Base-by-base conservation (phyloP, 2,888 invertebrate species). In the Drosophila gaucha region DNA sequence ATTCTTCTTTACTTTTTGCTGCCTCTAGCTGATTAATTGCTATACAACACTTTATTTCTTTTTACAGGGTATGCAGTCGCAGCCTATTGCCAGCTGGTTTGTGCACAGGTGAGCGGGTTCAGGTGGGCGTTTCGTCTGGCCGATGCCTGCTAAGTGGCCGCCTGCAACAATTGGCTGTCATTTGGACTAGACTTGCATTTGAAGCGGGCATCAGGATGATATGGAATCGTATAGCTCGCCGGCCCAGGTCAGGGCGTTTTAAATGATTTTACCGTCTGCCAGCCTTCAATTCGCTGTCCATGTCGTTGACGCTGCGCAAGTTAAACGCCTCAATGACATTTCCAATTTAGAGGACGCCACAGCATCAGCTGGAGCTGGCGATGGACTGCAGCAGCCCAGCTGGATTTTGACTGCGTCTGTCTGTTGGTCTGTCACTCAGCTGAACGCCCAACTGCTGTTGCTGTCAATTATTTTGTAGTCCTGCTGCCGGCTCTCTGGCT, bases 281-380 rank as follows among this genome's bases (percentile, higher is more conserved):
- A 28, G 67, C 28, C 63, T 66, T 74, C 74, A 66, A 57, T 55
- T 26, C 54, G 54, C 38, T 58, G 72, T 77, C 65, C 55, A 65
- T 80, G 71, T 66, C 63, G 66, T 57, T 74, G 67, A 62, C 56
- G 62, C 43, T 65, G 76, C 41, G 67, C 67, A 74, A 76, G 86
- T 82, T 84, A 86, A 82, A 86, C 82, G 86, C 85, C 85, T 80
- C 86, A 86, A 80, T 84, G 87, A 85, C 84, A 86, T 85, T 85
- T 86, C 82, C 84, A 85, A 85, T 85, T 85, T 85, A 72, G 84
- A 77, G 68, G 72, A 74, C 51, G 73, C 51, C 77, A 54, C 46
- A 63, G 51, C 60, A 35, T 9, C 35, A 18, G 10, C 46, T 33
- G 20, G 51, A 22, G 38, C 26, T n/a, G 44, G 51, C 18, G 38